Percentiles rank a stretch among this genome's conserved stretches.
Evolutionary conservation across 2,888 invertebrate species (phyloP).

Genomic region (Chromoteleia sp.): DNA sequence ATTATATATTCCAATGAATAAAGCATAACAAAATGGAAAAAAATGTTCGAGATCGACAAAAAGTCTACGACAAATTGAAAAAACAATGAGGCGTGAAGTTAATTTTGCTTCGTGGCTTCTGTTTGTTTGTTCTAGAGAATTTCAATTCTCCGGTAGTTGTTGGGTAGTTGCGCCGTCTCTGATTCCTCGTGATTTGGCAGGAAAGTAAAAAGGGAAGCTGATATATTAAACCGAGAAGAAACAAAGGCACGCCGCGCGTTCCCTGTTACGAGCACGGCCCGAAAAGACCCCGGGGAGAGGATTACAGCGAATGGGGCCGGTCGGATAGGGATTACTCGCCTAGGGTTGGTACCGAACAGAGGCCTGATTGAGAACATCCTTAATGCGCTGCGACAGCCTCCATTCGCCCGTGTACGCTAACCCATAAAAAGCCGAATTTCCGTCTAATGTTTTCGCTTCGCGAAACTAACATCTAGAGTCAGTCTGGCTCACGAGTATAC

Average conservation of each 20-base stretch:
- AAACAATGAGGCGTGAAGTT: constrained; percentile 21
- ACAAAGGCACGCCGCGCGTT: constrained; percentile 75
- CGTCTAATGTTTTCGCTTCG: constrained; percentile 79
- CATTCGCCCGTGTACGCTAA: constrained; percentile 84
- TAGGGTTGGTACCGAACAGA: constrained; percentile 81
- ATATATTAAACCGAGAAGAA: constrained; percentile 80
- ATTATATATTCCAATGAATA: too few species aligned
- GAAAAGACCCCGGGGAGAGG: constrained; percentile 80
- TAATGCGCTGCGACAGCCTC: constrained; percentile 86
- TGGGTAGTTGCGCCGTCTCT: constrained; percentile 28
- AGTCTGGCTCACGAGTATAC: constrained; percentile 5
- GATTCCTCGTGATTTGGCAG: constrained; percentile 70
- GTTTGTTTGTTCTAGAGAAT: constrained; percentile 43
- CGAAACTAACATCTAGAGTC: constrained; percentile 48
- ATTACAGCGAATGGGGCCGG: constrained; percentile 79
- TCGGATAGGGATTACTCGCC: constrained; percentile 81
- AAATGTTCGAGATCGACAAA: too few species aligned
- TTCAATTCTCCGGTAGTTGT: constrained; percentile 27
- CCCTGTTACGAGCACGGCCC: constrained; percentile 64
- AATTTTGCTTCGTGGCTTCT: constrained; percentile 23
- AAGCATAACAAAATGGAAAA: too few species aligned
- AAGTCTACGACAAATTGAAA: neutral
- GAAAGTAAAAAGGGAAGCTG: constrained; percentile 72
- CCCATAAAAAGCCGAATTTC: constrained; percentile 81
- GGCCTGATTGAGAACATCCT: constrained; percentile 86